These are phyloP conservation scores for Opisthograptis luteolata DNA, from an alignment of 2,888 invertebrate species.

Conservation along the genomic window DNA sequence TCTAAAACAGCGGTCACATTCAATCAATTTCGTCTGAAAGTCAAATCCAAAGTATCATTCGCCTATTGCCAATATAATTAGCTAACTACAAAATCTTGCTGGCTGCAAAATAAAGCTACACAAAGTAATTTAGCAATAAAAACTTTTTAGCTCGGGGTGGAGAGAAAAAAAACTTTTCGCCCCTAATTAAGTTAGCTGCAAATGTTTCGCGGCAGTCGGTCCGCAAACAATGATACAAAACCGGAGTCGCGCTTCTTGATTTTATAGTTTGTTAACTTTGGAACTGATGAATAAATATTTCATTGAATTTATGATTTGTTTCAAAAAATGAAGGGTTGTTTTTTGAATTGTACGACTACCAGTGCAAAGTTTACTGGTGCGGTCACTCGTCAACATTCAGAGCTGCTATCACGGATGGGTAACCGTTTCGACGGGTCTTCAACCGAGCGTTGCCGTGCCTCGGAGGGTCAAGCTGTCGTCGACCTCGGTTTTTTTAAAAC, in stretches of 20 bases:
- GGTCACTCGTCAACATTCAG: too few relatives aligned
- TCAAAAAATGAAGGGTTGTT: too few relatives aligned
- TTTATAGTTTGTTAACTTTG: slow-evolving; percentile 8
- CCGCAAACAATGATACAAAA: slow-evolving; percentile 12
- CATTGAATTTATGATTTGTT: background rate
- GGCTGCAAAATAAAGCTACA: slow-evolving; percentile 2
- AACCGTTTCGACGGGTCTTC: too few relatives aligned
- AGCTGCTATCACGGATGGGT: too few relatives aligned
- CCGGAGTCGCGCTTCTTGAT: slow-evolving; percentile 5
- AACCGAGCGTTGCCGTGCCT: too few relatives aligned
- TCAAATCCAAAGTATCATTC: slow-evolving; percentile 5
- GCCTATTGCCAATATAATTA: slow-evolving; percentile 13
- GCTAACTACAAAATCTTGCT: slow-evolving; percentile 1
- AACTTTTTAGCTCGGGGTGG: slow-evolving; percentile 10
- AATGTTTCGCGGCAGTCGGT: slow-evolving; percentile 3
- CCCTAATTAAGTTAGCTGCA: slow-evolving; percentile 16
- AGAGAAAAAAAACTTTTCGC: slow-evolving; percentile 10
- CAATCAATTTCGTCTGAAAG: slow-evolving; percentile 6
- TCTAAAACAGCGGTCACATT: background rate
- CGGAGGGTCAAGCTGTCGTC: too few relatives aligned
- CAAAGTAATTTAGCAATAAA: slow-evolving; percentile 6
- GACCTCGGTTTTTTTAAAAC: too few relatives aligned
- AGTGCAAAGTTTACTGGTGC: too few relatives aligned
- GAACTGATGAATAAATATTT: background rate
- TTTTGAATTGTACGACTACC: too few relatives aligned